phyloP scores from a whole-genome alignment of 2,797 vertebrate genomes.

The Hyperoplus immaculatus region DNA sequence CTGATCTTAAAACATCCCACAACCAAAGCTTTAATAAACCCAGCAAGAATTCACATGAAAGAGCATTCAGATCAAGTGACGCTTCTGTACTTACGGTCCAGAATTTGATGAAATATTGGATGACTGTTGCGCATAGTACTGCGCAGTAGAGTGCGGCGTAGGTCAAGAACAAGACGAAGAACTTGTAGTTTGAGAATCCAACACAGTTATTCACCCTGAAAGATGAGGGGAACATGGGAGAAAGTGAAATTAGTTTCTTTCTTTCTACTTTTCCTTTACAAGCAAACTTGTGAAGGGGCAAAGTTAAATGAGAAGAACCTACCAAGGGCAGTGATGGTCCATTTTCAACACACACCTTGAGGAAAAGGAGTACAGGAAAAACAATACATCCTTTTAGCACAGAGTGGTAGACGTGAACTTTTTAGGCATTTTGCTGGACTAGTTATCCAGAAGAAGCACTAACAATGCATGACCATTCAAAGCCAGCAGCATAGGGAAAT shows the following conservation, averaged over 20 bases:
- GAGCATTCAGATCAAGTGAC: not conserved
- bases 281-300: not conserved
- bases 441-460: not conserved
- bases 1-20: not conserved
- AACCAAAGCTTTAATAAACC: too few species aligned
- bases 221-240: not conserved
- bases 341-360: conserved; percentile 97
- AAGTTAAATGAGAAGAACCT: conserved; percentile 40
- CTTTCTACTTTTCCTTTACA: not conserved
- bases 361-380: conserved; percentile 27
- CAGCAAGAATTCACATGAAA: not conserved
- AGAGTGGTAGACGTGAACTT: not conserved
- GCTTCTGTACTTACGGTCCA: conserved; percentile 92
- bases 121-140: conserved; percentile 93
- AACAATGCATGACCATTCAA: not conserved
- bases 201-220: conserved; percentile 99
- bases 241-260: not conserved
- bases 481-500: not conserved
- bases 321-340: conserved; percentile 99
- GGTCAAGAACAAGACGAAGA: conserved; percentile 95
- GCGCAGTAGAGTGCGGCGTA: conserved; percentile 95
- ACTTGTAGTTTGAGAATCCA: conserved; percentile 99
- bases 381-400: conserved; percentile 26
- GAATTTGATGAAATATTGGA: conserved; percentile 98
- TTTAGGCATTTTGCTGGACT: not conserved